These are phyloP conservation scores for Spinibarbus caldwelli DNA, from an alignment of 2,797 vertebrate species.

Conservation along the genomic window DNA sequence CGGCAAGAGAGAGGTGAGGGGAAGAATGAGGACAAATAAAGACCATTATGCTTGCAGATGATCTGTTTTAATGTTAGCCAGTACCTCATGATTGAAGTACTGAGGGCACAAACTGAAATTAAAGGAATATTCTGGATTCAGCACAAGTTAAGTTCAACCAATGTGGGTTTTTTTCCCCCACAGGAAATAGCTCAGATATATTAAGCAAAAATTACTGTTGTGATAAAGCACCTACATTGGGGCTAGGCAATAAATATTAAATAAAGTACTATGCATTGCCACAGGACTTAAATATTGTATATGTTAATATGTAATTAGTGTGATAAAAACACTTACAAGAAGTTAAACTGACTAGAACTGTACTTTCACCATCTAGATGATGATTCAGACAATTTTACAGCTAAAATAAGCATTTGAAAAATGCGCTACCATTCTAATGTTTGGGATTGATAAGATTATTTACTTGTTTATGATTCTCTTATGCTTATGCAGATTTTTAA, in stretches of 20 bases:
- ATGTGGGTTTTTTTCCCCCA: background rate
- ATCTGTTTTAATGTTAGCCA: constrained; percentile 17
- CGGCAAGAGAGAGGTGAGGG: constrained; percentile 45
- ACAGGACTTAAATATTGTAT: background rate
- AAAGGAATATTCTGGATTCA: constrained; percentile 3
- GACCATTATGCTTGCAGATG: background rate
- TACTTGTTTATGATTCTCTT: background rate
- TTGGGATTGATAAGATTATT: background rate
- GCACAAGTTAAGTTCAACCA: background rate
- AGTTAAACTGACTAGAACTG: background rate
- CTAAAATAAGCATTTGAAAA: background rate
- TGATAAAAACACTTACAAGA: background rate
- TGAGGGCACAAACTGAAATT: background rate
- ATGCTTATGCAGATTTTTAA: background rate
- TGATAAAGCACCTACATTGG: background rate
- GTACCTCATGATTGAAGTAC: constrained; percentile 27
- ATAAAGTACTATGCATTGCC: background rate
- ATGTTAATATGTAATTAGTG: background rate
- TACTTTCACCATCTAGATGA: background rate
- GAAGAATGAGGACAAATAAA: constrained; percentile 21
- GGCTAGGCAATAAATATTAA: background rate
- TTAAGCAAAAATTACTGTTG: background rate
- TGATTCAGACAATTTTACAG: background rate
- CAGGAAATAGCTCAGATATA: background rate
- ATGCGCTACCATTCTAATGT: background rate